Percentiles rank a stretch among this genome's conserved stretches.
Evolutionary conservation across 2,113 vertebrate species (phyloP).

Genomic region (Dipodomys spectabilis): DNA sequence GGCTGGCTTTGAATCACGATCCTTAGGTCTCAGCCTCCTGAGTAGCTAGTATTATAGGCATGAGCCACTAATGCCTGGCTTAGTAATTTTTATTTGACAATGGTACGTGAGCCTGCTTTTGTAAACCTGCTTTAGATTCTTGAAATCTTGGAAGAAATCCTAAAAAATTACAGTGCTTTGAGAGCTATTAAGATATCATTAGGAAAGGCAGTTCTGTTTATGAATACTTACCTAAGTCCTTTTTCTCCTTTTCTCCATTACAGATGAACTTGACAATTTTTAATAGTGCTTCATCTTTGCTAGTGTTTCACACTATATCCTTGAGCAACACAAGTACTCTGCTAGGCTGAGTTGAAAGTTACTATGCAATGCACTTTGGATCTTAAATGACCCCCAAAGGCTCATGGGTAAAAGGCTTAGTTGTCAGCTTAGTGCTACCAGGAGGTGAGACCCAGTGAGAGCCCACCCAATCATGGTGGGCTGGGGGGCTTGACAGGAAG

Average conservation of each 20-base stretch:
- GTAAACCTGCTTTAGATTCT: too few species aligned
- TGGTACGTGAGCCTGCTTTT: too few species aligned
- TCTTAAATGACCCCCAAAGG: background rate
- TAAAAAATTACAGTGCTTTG: background rate
- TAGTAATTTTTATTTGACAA: too few species aligned
- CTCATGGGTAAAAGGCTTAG: too few species aligned
- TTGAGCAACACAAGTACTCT: background rate
- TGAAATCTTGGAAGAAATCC: too few species aligned
- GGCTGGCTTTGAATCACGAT: too few species aligned
- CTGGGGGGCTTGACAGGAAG: background rate
- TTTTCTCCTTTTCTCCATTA: background rate
- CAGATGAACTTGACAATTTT: background rate
- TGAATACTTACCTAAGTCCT: background rate
- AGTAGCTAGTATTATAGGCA: too few species aligned
- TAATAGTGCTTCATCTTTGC: slow-evolving; percentile 12
- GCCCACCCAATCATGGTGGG: too few species aligned
- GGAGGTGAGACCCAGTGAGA: background rate
- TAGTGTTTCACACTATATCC: background rate
- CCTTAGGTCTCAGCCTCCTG: too few species aligned
- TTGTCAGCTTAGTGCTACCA: background rate
- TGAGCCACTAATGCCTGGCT: too few species aligned
- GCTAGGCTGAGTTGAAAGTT: background rate
- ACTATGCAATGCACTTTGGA: background rate
- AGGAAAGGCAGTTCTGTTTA: background rate
- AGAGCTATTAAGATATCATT: background rate